Base-by-base conservation (phyloP, 2,888 invertebrate genomes). In the Colostygia pectinataria region DNA sequence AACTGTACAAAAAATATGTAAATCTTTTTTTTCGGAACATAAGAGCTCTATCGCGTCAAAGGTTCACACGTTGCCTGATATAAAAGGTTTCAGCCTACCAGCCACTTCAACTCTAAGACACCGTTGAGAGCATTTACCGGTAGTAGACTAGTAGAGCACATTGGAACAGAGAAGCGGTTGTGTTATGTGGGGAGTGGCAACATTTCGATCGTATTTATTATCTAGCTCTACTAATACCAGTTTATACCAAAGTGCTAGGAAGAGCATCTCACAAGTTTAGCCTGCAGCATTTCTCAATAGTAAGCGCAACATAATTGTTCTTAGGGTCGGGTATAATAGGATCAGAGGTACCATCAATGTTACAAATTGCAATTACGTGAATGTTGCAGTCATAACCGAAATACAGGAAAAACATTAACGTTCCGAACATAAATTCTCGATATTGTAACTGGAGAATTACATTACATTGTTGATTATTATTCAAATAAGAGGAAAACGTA, bases 281-380 rank as follows among this genome's bases (percentile, higher is more conserved):
- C 31, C 32, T 24, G 32, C 31, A 44, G 23, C 9, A 27, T 37
- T 33, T 38, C 42, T 52, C 29, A 52, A 42, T 43, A 46, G 42
- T 42, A 29, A 28, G 28, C 34, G 36, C 42, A 42, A 29, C 15
- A 41, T 46, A 52, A 52, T 51, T 37, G 51, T 51, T 41, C 40
- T 42, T 42, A 18, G 42, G 28, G 33, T 33, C 31, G 34, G 23
- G 38, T 12, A 10, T 28, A 43, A 33, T 42, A 46, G 31, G 42
- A 42, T 33, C 33, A 8, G 46, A 52, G 46, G 33, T 52, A 38
- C n/a, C 37, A 18, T 12, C 39, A 39, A 42, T 27, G 46, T 43
- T 46, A 52, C 52, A 52, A 52, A 46, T 42, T 52, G 52, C 46
- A 42, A 46, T 42, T 46, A 52, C 46, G 52, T 43, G 52, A 46